These are phyloP conservation scores for Macrophya annulata DNA, from an alignment of 2,888 invertebrate genomes.

Conservation along the genomic window DNA sequence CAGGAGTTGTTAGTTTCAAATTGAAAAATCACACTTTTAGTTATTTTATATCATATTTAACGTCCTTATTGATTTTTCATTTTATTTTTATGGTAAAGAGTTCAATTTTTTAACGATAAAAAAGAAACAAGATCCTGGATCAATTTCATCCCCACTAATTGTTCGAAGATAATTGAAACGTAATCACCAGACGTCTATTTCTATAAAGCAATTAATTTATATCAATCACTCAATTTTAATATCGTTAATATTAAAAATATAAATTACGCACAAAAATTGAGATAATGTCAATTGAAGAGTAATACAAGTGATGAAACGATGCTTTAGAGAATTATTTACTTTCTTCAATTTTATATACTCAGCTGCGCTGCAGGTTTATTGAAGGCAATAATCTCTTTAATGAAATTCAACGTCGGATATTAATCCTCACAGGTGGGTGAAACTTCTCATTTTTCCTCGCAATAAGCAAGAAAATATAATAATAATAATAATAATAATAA, in stretches of 20 bases:
- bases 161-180: background rate
- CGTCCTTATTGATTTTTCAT: background rate
- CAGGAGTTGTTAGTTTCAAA: background rate
- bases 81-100: too few species aligned
- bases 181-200: background rate
- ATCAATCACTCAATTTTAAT: background rate
- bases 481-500: too few species aligned
- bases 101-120: background rate
- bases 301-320: background rate
- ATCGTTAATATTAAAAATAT: background rate
- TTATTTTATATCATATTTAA: background rate
- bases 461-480: background rate
- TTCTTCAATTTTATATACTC: background rate
- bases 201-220: background rate
- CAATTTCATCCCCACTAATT: background rate
- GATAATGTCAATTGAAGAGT: background rate
- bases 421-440: background rate
- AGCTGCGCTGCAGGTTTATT: conserved; percentile 1
- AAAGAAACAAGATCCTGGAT: background rate
- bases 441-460: background rate
- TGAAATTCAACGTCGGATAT: too few species aligned
- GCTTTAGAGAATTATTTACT: background rate
- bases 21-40: background rate
- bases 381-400: too few species aligned
- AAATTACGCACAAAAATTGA: background rate